A percentile compares a stretch with the other conserved stretches of the same genome.
Evolutionary conservation across 1,140 invertebrate genomes (phyloP).

Genomic region (Bombus breviceps): DNA sequence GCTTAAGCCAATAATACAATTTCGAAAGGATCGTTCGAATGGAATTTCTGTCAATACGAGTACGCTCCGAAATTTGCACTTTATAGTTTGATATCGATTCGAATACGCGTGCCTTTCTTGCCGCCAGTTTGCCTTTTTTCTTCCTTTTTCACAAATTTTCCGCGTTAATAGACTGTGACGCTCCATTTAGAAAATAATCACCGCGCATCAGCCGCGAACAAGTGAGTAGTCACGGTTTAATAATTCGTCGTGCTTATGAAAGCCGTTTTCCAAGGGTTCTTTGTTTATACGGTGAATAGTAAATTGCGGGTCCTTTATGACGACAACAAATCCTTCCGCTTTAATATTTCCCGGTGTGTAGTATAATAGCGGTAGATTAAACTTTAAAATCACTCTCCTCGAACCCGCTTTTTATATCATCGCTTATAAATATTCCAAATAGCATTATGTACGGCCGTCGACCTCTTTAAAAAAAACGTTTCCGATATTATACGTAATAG

Average conservation of each 20-base stretch:
- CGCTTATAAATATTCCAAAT: not conserved
- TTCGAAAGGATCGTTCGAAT: too few relatives aligned
- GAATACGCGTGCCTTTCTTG: too few relatives aligned
- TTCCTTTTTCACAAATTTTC: not conserved
- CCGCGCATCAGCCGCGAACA: not conserved
- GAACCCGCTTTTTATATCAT: not conserved
- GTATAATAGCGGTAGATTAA: slow-evolving; percentile 9
- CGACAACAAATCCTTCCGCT: slow-evolving; percentile 22
- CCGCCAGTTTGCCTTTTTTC: too few relatives aligned
- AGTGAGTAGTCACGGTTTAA: slow-evolving; percentile 27
- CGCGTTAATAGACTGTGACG: not conserved
- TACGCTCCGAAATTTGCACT: too few relatives aligned
- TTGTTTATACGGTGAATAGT: slow-evolving; percentile 33
- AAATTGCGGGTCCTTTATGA: slow-evolving; percentile 27
- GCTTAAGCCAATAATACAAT: too few relatives aligned
- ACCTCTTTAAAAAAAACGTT: not conserved
- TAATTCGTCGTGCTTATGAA: slow-evolving; percentile 14
- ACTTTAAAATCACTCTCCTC: slow-evolving; percentile 15
- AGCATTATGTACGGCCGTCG: not conserved
- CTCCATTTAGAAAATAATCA: slow-evolving; percentile 30
- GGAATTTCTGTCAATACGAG: too few relatives aligned
- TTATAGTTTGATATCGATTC: too few relatives aligned
- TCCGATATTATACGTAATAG: not conserved
- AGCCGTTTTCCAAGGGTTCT: not conserved
- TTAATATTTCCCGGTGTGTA: slow-evolving; percentile 1